Evolutionary conservation across 92 coral and sea anemone species (phyloP).

Genomic region (Zoanthus solanderi): DNA sequence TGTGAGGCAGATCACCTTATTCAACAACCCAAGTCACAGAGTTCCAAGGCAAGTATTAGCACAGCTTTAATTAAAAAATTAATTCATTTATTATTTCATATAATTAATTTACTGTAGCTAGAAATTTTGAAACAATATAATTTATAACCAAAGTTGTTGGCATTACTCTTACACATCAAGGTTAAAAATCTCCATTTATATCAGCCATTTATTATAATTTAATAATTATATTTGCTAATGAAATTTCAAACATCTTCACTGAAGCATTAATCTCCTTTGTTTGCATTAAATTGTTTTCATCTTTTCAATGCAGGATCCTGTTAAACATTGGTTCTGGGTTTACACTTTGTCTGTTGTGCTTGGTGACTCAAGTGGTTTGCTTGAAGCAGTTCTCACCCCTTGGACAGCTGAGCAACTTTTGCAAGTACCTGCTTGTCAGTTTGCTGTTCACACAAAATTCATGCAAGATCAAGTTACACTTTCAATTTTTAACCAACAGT

Average conservation of each 20-base stretch:
- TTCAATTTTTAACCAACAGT: slow-evolving; percentile 84
- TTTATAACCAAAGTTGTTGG: too few species aligned
- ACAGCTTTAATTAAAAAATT: neutral
- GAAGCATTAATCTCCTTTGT: neutral
- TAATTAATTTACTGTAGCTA: neutral
- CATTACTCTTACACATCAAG: too few species aligned
- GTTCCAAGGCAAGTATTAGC: slow-evolving; percentile 45
- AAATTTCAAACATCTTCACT: neutral
- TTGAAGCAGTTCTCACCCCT: slow-evolving; percentile 68
- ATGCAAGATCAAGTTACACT: slow-evolving; percentile 77
- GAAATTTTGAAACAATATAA: too few species aligned
- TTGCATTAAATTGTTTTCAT: neutral
- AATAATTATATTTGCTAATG: too few species aligned
- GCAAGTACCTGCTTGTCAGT: slow-evolving; percentile 77
- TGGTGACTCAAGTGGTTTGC: slow-evolving; percentile 69
- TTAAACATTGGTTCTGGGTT: slow-evolving; percentile 82
- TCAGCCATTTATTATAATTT: too few species aligned
- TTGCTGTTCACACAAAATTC: slow-evolving; percentile 63
- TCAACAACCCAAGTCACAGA: slow-evolving; percentile 57
- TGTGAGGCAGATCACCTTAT: slow-evolving; percentile 68
- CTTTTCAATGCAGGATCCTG: slow-evolving; percentile 49
- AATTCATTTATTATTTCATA: neutral
- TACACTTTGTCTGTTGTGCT: slow-evolving; percentile 70
- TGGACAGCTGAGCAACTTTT: slow-evolving; percentile 81
- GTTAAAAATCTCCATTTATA: too few species aligned